Percentiles rank a stretch among this genome's conserved stretches.
Evolutionary conservation across 1,140 invertebrate species (phyloP).

Genomic region (Drosophila tani): DNA sequence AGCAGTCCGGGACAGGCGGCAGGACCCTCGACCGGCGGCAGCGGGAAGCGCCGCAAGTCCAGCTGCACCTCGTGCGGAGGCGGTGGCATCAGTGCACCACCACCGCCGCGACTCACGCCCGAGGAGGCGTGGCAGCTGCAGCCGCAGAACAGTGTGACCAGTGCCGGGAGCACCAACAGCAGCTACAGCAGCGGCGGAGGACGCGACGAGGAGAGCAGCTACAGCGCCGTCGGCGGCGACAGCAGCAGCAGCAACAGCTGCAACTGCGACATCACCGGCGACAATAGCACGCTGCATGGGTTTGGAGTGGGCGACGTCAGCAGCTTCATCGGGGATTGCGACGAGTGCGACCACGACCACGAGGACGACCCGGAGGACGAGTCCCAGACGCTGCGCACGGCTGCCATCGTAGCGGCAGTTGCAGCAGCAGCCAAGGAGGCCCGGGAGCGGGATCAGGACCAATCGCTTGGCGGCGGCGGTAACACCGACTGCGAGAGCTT

Average conservation of each 20-base stretch:
- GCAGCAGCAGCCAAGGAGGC: slow-evolving; percentile 69
- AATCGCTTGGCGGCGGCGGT: slow-evolving; percentile 26
- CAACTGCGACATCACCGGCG: slow-evolving; percentile 81
- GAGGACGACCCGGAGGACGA: slow-evolving; percentile 53
- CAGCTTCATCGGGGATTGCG: slow-evolving; percentile 70
- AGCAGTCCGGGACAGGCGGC: slow-evolving; percentile 22
- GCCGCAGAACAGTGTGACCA: slow-evolving; percentile 72
- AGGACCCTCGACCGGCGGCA: slow-evolving; percentile 22
- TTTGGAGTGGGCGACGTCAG: slow-evolving; percentile 76
- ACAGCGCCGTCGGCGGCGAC: slow-evolving; percentile 69
- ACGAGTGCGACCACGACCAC: slow-evolving; percentile 54
- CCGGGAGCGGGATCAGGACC: slow-evolving; percentile 18
- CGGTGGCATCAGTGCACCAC: slow-evolving; percentile 16
- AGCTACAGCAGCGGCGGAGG: slow-evolving; percentile 67
- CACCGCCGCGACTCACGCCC: slow-evolving; percentile 56
- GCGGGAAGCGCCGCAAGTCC: slow-evolving; percentile 60
- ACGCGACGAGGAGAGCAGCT: slow-evolving; percentile 69
- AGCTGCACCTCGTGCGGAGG: slow-evolving; percentile 70
- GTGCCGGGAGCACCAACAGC: slow-evolving; percentile 73
- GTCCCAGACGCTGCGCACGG: slow-evolving; percentile 71
- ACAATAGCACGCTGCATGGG: slow-evolving; percentile 76
- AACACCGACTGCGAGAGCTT: slow-evolving; percentile 71
- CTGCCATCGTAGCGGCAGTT: slow-evolving; percentile 71
- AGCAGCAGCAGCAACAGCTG: slow-evolving; percentile 82
- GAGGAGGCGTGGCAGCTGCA: slow-evolving; percentile 73